Evolutionary conservation across 1,140 invertebrate genomes (phyloP).

Genomic region (Paraescarpia echinospica): DNA sequence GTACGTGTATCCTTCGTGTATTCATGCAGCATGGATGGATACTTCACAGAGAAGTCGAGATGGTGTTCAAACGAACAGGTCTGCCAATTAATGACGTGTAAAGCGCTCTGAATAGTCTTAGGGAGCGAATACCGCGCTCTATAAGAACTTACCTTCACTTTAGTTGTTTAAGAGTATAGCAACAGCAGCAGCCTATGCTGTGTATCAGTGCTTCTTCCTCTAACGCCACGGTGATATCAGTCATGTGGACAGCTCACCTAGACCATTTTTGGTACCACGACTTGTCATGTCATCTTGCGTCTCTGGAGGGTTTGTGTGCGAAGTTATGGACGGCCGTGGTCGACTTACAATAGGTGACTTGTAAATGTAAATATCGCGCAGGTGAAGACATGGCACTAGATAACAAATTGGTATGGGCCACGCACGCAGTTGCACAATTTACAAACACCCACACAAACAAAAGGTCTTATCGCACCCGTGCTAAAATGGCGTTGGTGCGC

Average conservation of each 20-base stretch:
- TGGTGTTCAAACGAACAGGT: too few relatives aligned
- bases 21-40: too few relatives aligned
- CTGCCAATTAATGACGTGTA: too few relatives aligned
- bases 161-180: too few relatives aligned
- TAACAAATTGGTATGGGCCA: background rate
- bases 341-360: background rate
- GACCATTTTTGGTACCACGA: background rate
- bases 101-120: too few relatives aligned
- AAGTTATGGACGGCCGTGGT: background rate
- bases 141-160: too few relatives aligned
- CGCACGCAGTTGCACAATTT: background rate
- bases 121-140: too few relatives aligned
- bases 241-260: background rate
- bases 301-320: background rate
- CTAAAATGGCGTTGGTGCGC: background rate
- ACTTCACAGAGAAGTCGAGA: too few relatives aligned
- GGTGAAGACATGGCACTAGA: background rate
- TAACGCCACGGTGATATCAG: background rate
- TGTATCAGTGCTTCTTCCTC: background rate
- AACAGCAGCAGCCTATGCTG: background rate
- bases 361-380: background rate
- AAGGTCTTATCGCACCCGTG: background rate
- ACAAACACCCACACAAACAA: background rate
- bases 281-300: background rate
- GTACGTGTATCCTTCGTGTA: too few relatives aligned